A percentile compares a stretch with the other conserved stretches of the same genome.
Conservation (phyloP, 2,797 vertebrate species). For the Coregonus sp. region DNA sequence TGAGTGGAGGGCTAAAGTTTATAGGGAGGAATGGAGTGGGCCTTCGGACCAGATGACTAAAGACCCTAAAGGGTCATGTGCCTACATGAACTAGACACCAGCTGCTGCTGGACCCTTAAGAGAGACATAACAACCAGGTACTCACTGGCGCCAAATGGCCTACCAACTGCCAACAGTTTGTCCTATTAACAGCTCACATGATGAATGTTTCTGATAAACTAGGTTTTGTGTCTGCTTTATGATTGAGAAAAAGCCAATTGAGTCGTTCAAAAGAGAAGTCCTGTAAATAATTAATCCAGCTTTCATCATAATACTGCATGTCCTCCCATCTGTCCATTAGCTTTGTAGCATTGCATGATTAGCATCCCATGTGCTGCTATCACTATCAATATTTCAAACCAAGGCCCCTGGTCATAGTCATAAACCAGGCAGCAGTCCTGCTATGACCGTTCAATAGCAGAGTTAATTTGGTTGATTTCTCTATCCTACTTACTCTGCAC, state of each 20-base stretch:
- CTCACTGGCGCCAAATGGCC: background rate
- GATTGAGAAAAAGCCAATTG: background rate
- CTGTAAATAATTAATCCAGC: background rate
- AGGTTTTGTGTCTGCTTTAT: background rate
- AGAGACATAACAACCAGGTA: conserved; percentile 13
- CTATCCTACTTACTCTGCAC: background rate
- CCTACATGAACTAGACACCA: conserved; percentile 3
- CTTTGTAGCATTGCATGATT: background rate
- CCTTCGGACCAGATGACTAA: background rate
- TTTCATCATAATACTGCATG: background rate
- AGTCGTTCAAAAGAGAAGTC: background rate
- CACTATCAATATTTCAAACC: conserved; percentile 1
- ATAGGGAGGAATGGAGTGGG: background rate
- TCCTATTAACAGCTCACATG: background rate
- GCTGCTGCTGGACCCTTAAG: background rate
- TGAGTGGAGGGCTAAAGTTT: background rate
- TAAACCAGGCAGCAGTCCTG: background rate
- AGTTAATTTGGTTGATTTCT: background rate
- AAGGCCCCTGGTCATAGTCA: background rate
- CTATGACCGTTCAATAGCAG: background rate
- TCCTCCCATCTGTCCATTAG: background rate
- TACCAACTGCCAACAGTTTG: background rate
- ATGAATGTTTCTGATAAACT: background rate
- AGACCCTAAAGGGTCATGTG: background rate
- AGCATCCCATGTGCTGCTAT: background rate